A percentile compares a stretch with the other conserved stretches of the same genome.
Conservation (phyloP, 2,113 vertebrate species). For the Semicossyphus pulcher region DNA sequence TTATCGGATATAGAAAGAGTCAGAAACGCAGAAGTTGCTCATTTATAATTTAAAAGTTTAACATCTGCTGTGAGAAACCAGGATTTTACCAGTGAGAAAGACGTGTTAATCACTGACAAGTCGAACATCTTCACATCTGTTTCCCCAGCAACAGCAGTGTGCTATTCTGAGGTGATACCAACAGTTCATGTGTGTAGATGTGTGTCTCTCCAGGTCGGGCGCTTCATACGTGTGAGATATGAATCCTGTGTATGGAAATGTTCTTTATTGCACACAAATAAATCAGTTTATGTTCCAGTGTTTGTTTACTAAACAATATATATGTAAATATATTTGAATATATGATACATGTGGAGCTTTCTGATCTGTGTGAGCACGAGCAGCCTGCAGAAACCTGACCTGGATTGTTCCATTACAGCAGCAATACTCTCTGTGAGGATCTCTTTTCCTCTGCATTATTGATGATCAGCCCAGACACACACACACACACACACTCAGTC, state of each 20-base stretch:
- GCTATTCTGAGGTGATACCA: conserved; percentile 36
- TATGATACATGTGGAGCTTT: conserved; percentile 17
- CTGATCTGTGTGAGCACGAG: conserved; percentile 31
- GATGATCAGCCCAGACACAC: conserved; percentile 47
- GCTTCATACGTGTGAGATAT: not conserved
- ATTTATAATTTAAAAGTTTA: too few relatives aligned
- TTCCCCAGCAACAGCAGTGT: conserved; percentile 43
- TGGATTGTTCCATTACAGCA: conserved; percentile 80
- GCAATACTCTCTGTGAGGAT: conserved; percentile 58
- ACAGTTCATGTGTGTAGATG: not conserved
- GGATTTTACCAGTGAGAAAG: not conserved
- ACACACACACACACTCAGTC: conserved; percentile 24
- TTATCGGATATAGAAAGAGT: too few relatives aligned
- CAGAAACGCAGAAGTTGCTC: too few relatives aligned
- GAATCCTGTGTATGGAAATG: not conserved
- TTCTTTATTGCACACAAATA: not conserved
- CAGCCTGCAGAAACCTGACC: conserved; percentile 71
- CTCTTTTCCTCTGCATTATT: conserved; percentile 76
- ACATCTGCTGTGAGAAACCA: too few relatives aligned
- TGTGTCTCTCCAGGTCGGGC: not conserved
- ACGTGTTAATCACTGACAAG: conserved; percentile 5
- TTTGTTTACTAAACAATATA: not conserved
- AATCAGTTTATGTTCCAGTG: not conserved
- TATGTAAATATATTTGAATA: conserved; percentile 31
- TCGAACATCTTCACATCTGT: conserved; percentile 5